Percentiles rank a stretch among this genome's conserved stretches.
phyloP scores from a whole-genome alignment of 2,113 vertebrate species.

The Pantherophis guttatus region DNA sequence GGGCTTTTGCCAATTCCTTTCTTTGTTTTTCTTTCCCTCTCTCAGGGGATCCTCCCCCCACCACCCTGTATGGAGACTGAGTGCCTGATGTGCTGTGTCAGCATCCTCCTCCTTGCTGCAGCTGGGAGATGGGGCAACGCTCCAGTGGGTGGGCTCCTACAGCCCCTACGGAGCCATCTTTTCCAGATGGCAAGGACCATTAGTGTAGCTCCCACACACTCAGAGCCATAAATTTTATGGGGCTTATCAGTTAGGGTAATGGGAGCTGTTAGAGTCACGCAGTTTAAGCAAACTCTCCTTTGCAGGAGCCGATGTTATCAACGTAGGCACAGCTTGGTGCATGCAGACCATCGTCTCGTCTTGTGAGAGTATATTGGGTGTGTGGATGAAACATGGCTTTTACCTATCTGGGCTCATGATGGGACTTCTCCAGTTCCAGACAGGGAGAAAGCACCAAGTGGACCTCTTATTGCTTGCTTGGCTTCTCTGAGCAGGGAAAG shows the following conservation, averaged over 20 bases:
- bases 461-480: not conserved
- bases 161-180: slow-evolving; percentile 53
- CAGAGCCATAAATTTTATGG: slow-evolving; percentile 68
- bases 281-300: slow-evolving; percentile 68
- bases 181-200: slow-evolving; percentile 67
- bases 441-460: not conserved
- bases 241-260: slow-evolving; percentile 70
- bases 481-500: not conserved
- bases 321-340: fast-evolving
- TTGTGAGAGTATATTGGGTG: not conserved
- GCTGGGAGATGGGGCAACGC: not conserved
- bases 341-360: not conserved
- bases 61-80: not conserved
- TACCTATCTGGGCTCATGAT: not conserved
- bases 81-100: not conserved
- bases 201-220: slow-evolving; percentile 51
- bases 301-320: slow-evolving; percentile 32
- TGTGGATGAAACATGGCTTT: not conserved
- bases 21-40: not conserved
- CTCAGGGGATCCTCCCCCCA: not conserved
- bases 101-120: fast-evolving
- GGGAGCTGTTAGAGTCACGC: slow-evolving; percentile 69
- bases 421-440: not conserved
- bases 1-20: not conserved
- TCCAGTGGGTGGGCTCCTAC: slow-evolving; percentile 19